phyloP scores from a whole-genome alignment of 2,113 vertebrate species.

The Callithrix jacchus region DNA sequence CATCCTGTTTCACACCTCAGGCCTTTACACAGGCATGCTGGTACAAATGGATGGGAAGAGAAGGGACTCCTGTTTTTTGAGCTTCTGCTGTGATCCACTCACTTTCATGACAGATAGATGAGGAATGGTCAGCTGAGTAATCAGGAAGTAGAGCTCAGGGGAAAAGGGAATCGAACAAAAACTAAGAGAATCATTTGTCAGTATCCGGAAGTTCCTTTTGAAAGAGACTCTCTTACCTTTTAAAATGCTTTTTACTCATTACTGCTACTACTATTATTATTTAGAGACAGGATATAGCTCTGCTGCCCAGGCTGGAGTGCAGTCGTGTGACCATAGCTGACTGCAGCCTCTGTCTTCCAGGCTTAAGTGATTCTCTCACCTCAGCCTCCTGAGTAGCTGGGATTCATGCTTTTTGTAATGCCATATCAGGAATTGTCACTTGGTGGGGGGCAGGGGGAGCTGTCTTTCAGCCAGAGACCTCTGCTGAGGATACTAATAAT shows the following conservation, averaged over 20 bases:
- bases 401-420: background rate
- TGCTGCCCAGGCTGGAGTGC: too few species aligned
- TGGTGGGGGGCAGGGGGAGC: too few species aligned
- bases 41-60: background rate
- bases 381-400: too few species aligned
- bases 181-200: background rate
- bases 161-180: background rate
- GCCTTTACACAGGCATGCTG: background rate
- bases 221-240: background rate
- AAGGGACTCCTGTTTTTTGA: background rate
- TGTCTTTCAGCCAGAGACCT: background rate
- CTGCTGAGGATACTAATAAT: background rate
- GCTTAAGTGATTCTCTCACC: too few species aligned
- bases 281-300: too few species aligned
- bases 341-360: too few species aligned
- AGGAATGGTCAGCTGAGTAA: background rate
- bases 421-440: background rate
- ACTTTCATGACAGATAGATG: background rate
- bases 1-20: background rate
- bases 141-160: background rate
- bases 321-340: too few species aligned
- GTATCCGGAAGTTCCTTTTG: background rate
- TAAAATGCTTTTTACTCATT: too few species aligned
- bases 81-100: background rate
- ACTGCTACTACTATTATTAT: too few species aligned